Evolutionary conservation across 2,113 vertebrate genomes (phyloP), one percentile per base, ranked within the genome.

Genomic region (Pachycephala philippinensis): DNA sequence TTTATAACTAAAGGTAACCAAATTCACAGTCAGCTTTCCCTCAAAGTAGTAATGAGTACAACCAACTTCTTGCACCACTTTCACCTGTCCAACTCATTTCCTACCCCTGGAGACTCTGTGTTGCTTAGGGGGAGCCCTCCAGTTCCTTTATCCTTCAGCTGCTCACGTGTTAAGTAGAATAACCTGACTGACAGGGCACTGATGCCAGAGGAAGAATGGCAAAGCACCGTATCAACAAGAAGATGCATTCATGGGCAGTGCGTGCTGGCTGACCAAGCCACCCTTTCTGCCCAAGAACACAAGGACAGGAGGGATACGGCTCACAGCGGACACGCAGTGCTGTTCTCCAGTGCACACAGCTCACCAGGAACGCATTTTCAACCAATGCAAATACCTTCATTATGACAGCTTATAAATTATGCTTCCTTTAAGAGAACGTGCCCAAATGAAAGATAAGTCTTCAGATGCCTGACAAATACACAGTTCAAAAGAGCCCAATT

Each of bases 291-390:
- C 53, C 42, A 24, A 61, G 35, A 21, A 23, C 28, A 42, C 21
- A 15, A 31, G 57, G 40, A 77, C 33, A 60, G 53, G 11, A 90
- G 40, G 6, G 31, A n/a, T 3, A 16, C 3, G 53, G 63, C 44
- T 39, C 31, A 11, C 2, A 39, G 7, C 53, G 64, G 11, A 33
- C 35, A 40, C 31, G 7, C 4, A 1, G 15, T 3, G 37, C 13
- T 49, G 33, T 1, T 76, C 39, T 54, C 50, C 49, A 57, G 3
- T 0, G 9, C 39, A 40, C 4, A 2, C 14, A 53, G 2, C 9
- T 40, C 12, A 61, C 20, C 50, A 70, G 52, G 5, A 86, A 44
- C 2, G 4, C 1, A 0, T 33, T 70, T 47, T 15, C 52, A 87
- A 44, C 31, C 53, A 19, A 6, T 3, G 15, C 22, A 71, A 61